Evolutionary conservation across 2,888 invertebrate species (phyloP).

Genomic region (Digitonthophagus gazella): DNA sequence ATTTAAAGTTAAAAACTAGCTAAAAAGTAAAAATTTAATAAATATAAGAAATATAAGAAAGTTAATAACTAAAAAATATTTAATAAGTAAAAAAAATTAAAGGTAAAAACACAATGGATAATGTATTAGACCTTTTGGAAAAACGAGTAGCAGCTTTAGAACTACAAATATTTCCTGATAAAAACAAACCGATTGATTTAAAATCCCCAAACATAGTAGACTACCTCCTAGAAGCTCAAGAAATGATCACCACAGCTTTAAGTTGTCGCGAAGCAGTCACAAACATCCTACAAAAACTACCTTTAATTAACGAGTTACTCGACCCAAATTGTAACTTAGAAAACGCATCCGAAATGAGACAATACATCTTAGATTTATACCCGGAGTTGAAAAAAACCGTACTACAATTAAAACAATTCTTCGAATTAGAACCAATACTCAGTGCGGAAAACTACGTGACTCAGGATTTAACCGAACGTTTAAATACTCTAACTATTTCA

Average conservation of each 20-base stretch:
- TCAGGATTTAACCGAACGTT: conserved; percentile 47
- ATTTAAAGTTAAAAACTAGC: no score
- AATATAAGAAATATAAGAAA: no score
- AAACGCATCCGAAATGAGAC: conserved; percentile 48
- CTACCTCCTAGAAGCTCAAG: conserved; percentile 52
- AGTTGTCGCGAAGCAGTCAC: conserved; percentile 55
- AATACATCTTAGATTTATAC: conserved; percentile 51
- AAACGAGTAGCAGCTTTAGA: conserved; percentile 53
- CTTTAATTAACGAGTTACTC: conserved; percentile 52
- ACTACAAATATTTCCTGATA: conserved; percentile 48
- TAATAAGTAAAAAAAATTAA: conserved; percentile 36
- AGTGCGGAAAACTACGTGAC: conserved; percentile 51
- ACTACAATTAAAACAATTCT: conserved; percentile 46
- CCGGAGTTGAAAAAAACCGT: conserved; percentile 51
- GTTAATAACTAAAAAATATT: no score
- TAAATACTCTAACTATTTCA: conserved; percentile 48
- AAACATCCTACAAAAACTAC: conserved; percentile 50
- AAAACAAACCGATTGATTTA: conserved; percentile 37
- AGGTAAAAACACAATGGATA: conserved; percentile 24
- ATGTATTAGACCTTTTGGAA: conserved; percentile 49
- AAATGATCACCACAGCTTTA: conserved; percentile 54
- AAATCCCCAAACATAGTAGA: conserved; percentile 47
- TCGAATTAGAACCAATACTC: conserved; percentile 48
- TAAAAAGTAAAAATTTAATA: no score
- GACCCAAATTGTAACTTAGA: conserved; percentile 51